Evolutionary conservation across 2,888 invertebrate species (phyloP).

Genomic region (Drosophila mimetica): DNA sequence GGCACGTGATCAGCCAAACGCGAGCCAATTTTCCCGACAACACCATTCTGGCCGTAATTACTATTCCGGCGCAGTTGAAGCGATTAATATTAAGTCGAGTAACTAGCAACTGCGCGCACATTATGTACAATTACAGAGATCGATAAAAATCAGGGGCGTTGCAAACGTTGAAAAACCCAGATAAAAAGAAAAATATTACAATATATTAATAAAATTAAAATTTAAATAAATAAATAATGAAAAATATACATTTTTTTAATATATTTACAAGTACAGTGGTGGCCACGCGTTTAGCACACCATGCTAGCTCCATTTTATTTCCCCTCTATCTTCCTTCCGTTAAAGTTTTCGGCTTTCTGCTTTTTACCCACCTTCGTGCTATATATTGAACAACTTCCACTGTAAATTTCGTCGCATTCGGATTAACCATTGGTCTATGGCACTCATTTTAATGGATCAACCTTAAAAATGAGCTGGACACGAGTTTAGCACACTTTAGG

Average conservation of each 20-base stretch:
- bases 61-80: conserved; percentile 8
- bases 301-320: too few species aligned
- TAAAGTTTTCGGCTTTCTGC: too few species aligned
- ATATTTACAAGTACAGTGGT: too few species aligned
- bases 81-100: conserved; percentile 12
- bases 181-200: background rate
- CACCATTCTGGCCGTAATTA: conserved; percentile 14
- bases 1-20: conserved; percentile 25
- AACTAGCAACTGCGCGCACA: conserved; percentile 5
- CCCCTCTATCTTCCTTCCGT: too few species aligned
- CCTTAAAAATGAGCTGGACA: too few species aligned
- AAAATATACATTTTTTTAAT: background rate
- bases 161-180: background rate
- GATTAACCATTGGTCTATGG: too few species aligned
- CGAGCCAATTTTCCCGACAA: conserved; percentile 19
- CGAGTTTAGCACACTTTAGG: too few species aligned
- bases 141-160: background rate
- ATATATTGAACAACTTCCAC: too few species aligned
- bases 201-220: background rate
- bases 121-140: conserved; percentile 1
- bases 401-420: too few species aligned
- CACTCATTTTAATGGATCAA: too few species aligned
- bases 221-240: background rate
- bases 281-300: too few species aligned
- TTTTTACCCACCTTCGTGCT: too few species aligned